Evolutionary conservation across 2,113 vertebrate species (phyloP), one percentile per base, ranked within the genome.

Genomic region (Myiozetetes cayanensis): DNA sequence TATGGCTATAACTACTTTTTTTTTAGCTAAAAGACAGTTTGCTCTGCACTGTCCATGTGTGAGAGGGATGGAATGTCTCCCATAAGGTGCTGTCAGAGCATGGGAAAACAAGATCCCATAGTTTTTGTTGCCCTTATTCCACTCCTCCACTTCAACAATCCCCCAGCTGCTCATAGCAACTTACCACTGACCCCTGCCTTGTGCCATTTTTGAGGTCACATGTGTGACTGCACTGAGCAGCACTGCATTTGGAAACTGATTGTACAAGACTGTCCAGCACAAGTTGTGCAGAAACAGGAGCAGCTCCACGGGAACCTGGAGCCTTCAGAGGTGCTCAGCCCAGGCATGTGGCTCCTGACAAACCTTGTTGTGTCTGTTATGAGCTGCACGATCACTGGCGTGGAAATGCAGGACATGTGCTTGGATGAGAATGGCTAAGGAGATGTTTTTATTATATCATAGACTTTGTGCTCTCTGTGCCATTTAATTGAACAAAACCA

Each of bases 181-280:
- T 98, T 98, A 98, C 98, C 97, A 96, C 96, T 98, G 98, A 98
- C 98, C 98, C 96, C 41, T 92, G 86, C 89, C 87, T 93, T 52
- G 70, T 92, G 67, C 93, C n/a, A 37, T 96, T 97, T 97, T 96
- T 97, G 97, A 98, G 97, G 88, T 37, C 61, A 56, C 95, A 83
- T 10, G 58, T 94, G 76, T 89, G 87, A 77, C 78, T 72, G 74
- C 53, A 27, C 66, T 20, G 87, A 97, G 90, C 39, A 58, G 88
- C 39, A 35, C 66, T 19, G 8, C 39, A 0, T 80, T 96, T 91
- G 47, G 92, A 92, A 91, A 89, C 79, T 8, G 90, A 91, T 90
- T 73, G 67, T 75, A 65, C 23, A 66, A 79, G 58, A 31, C 93
- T 85, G 87, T 96, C 96, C 63, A 19, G 87, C 93, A 85, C 89